Conservation (phyloP, 2,797 vertebrate species). For the Bradypus variegatus region DNA sequence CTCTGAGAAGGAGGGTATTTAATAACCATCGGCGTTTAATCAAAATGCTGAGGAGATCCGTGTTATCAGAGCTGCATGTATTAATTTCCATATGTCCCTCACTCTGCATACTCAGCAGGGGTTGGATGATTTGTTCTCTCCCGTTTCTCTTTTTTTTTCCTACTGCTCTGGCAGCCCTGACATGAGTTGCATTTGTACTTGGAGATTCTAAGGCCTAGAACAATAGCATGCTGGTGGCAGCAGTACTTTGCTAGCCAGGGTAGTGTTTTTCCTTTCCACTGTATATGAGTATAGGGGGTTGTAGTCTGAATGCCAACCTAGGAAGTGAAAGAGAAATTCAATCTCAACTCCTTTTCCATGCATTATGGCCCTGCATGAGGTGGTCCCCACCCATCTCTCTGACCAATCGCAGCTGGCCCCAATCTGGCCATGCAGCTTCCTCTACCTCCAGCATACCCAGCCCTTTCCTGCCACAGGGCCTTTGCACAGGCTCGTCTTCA, state of each 20-base stretch:
- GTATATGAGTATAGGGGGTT: accelerated
- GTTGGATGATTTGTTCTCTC: constrained; percentile 20
- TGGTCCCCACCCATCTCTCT: background rate
- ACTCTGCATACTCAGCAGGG: constrained; percentile 53
- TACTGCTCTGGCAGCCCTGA: constrained; percentile 8
- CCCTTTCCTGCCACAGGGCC: background rate
- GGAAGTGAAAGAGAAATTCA: background rate
- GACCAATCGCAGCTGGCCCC: no score
- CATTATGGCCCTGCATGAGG: background rate
- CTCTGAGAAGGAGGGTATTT: constrained; percentile 62
- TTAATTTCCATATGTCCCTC: constrained; percentile 66
- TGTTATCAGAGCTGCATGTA: constrained; percentile 54
- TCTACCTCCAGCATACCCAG: background rate
- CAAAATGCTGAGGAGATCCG: constrained; percentile 55
- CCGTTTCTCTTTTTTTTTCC: background rate
- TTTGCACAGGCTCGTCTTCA: constrained; percentile 6
- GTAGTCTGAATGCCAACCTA: background rate
- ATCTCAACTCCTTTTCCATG: background rate
- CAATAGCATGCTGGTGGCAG: background rate
- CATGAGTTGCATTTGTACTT: background rate
- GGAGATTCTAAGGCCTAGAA: constrained; percentile 10
- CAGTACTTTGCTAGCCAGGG: background rate
- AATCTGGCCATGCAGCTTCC: background rate
- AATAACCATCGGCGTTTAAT: constrained; percentile 71
- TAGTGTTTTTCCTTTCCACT: background rate